phyloP scores from a whole-genome alignment of 2,797 vertebrate genomes.

The Oophaga sylvatica region DNA sequence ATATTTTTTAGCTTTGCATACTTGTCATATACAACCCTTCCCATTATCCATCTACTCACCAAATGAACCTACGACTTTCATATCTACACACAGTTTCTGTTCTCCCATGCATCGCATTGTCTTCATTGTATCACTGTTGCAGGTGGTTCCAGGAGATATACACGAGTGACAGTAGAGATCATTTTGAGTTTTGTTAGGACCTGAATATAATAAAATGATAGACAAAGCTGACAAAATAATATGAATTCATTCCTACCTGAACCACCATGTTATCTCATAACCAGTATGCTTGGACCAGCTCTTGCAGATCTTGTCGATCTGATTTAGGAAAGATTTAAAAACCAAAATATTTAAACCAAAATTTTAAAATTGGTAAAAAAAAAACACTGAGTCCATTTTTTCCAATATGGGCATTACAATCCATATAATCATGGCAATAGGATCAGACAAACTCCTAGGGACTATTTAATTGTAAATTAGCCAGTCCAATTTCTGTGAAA shows the following conservation, averaged over 20 bases:
- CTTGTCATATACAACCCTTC: background rate
- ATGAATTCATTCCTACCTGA: background rate
- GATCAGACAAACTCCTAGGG: background rate
- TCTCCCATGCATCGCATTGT: background rate
- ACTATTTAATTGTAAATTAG: background rate
- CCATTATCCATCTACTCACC: slow-evolving; percentile 15
- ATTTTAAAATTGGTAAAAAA: background rate
- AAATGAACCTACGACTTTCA: slow-evolving; percentile 20
- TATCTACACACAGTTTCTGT: slow-evolving; percentile 32
- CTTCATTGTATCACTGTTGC: slow-evolving; percentile 10
- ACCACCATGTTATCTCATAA: background rate
- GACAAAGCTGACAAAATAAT: too few relatives aligned
- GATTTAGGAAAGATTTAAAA: too few relatives aligned
- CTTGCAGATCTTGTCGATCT: background rate
- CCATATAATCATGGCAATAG: background rate
- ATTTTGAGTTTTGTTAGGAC: background rate
- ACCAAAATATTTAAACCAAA: too few relatives aligned
- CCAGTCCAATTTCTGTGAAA: background rate
- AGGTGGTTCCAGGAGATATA: slow-evolving; percentile 18
- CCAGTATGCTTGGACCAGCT: background rate
- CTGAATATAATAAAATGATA: slow-evolving; percentile 4
- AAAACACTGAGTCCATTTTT: background rate
- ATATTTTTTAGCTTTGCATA: background rate
- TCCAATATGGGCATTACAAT: background rate
- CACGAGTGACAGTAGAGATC: slow-evolving; percentile 35